Conservation (phyloP, 2,797 vertebrate species). For the Sarcoramphus papa region DNA sequence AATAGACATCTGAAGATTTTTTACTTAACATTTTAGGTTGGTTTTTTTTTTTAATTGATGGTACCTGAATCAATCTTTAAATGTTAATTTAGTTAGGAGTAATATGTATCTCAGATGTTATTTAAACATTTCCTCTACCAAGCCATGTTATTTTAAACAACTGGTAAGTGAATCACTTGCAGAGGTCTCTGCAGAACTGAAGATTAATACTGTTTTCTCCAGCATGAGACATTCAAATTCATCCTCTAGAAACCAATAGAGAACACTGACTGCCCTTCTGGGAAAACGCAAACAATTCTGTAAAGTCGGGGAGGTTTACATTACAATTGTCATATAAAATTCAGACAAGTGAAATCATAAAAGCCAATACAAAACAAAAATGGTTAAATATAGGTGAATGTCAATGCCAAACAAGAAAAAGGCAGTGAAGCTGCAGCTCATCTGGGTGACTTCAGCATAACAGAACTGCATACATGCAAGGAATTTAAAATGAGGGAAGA, state of each 20-base stretch:
- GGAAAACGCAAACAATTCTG: not conserved
- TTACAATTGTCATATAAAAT: not conserved
- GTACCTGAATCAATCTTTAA: conserved; percentile 42
- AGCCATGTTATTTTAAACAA: conserved; percentile 49
- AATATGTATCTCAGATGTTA: conserved; percentile 45
- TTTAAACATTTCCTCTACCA: conserved; percentile 49
- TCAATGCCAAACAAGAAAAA: not conserved
- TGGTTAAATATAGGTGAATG: not conserved
- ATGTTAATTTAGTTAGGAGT: conserved; percentile 27
- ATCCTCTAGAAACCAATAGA: not conserved
- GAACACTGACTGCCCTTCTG: not conserved
- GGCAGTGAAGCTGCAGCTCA: not conserved
- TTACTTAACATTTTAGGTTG: not conserved
- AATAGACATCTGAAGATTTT: not conserved
- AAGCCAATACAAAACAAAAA: not conserved
- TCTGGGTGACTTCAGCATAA: not conserved
- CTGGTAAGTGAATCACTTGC: not conserved
- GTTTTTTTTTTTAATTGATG: not conserved
- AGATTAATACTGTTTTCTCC: conserved; percentile 36
- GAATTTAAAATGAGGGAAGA: not conserved
- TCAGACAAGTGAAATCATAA: conserved; percentile 10
- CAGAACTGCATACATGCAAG: not conserved
- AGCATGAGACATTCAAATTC: conserved; percentile 20
- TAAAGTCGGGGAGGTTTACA: not conserved
- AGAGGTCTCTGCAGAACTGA: conserved; percentile 19